Conservation (phyloP, 2,113 vertebrate species). For the Paradoxurus hermaphroditus region DNA sequence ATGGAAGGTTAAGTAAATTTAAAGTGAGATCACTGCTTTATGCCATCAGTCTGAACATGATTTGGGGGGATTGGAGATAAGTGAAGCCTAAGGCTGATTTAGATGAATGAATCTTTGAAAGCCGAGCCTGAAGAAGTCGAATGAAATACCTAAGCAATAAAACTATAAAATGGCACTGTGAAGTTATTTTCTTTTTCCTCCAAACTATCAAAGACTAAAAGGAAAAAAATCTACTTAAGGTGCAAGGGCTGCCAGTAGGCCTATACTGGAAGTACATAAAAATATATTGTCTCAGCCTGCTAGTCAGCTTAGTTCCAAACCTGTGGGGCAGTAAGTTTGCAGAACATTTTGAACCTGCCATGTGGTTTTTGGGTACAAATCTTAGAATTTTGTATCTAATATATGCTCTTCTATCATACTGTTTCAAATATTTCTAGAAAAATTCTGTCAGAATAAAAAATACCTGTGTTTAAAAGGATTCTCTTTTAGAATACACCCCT, state of each 20-base stretch:
- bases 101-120: slow-evolving; percentile 65
- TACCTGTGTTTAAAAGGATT: neutral
- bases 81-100: slow-evolving; percentile 66
- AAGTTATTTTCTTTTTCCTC: slow-evolving; percentile 59
- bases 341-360: slow-evolving; percentile 2
- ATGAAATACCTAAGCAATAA: slow-evolving; percentile 70
- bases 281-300: slow-evolving; percentile 12
- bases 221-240: slow-evolving; percentile 35
- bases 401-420: neutral
- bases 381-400: neutral
- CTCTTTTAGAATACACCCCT: neutral
- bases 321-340: slow-evolving; percentile 21
- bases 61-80: slow-evolving; percentile 61
- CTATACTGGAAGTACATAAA: slow-evolving; percentile 36
- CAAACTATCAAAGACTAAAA: slow-evolving; percentile 55
- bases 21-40: slow-evolving; percentile 69
- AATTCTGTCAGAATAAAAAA: neutral
- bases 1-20: slow-evolving; percentile 71
- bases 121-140: slow-evolving; percentile 50
- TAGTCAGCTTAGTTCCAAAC: slow-evolving; percentile 31
- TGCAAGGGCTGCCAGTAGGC: slow-evolving; percentile 12
- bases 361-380: neutral
- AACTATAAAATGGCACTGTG: slow-evolving; percentile 50
- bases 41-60: slow-evolving; percentile 60
- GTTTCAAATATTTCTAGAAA: slow-evolving; percentile 17